A percentile compares a stretch with the other conserved stretches of the same genome.
These are phyloP conservation scores for Holocentrus rufus DNA, from an alignment of 2,797 vertebrate genomes.

Conservation along the genomic window DNA sequence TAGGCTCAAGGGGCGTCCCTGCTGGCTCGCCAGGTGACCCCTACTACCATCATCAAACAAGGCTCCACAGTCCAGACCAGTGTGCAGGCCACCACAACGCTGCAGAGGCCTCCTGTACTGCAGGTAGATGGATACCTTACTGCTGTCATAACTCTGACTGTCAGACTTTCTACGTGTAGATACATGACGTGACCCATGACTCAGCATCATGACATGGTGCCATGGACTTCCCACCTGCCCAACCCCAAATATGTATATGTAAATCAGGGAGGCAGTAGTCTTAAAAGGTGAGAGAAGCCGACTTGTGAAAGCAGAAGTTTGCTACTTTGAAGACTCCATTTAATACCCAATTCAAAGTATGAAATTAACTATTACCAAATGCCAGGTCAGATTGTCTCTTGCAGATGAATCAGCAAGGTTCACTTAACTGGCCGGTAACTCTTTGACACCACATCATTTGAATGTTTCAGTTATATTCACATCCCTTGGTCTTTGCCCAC, in stretches of 20 bases:
- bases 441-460: too few species aligned
- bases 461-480: too few species aligned
- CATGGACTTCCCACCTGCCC: background rate
- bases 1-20: constrained; percentile 89
- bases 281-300: too few species aligned
- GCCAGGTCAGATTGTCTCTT: too few species aligned
- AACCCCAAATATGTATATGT: background rate
- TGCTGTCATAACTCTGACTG: background rate
- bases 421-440: too few species aligned
- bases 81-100: constrained; percentile 84
- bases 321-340: background rate
- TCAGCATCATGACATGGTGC: background rate
- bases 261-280: background rate
- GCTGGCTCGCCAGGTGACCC: constrained; percentile 87
- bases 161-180: background rate
- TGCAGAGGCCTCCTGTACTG: constrained; percentile 89
- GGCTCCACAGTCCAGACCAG: constrained; percentile 87
- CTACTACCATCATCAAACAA: constrained; percentile 91
- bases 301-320: too few species aligned
- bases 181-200: background rate
- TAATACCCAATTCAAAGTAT: background rate
- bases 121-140: constrained; percentile 80
- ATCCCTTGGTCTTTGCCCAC: too few species aligned
- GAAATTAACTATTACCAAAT: too few species aligned
- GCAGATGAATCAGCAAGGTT: too few species aligned